These are phyloP conservation scores for Fratercula arctica DNA, from an alignment of 2,797 vertebrate genomes.

Conservation along the genomic window DNA sequence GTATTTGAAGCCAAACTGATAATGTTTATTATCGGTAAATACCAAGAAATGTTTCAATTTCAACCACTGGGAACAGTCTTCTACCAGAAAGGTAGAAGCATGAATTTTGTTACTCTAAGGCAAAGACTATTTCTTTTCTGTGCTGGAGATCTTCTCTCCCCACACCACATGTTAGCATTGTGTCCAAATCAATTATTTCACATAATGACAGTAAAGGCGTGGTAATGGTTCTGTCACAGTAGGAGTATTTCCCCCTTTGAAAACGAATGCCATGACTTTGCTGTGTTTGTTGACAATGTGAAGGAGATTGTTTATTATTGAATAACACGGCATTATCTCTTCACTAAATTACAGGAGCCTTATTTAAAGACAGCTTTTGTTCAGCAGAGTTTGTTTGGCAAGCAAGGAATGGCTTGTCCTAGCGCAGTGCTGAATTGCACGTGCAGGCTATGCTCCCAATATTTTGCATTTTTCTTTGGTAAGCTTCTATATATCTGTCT, in stretches of 20 bases:
- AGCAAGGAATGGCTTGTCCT: not conserved
- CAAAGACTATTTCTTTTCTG: not conserved
- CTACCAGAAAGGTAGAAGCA: not conserved
- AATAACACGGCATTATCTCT: not conserved
- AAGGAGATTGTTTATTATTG: not conserved
- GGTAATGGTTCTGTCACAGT: not conserved
- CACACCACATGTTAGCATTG: accelerated
- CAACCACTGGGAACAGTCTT: not conserved
- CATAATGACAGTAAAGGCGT: not conserved
- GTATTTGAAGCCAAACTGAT: not conserved
- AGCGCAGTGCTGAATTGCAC: not conserved
- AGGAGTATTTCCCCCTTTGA: not conserved
- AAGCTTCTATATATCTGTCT: not conserved
- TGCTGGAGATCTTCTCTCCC: not conserved
- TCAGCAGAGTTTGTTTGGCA: not conserved
- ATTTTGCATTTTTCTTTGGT: not conserved
- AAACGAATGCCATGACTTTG: not conserved
- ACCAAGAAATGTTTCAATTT: not conserved
- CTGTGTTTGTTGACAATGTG: not conserved
- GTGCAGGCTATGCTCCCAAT: not conserved
- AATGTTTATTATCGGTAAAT: not conserved
- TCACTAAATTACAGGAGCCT: not conserved
- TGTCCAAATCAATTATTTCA: not conserved
- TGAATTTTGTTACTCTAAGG: not conserved
- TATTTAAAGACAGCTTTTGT: not conserved